Conservation (phyloP, 2,888 invertebrate genomes). For the Diabrotica balteata region DNA sequence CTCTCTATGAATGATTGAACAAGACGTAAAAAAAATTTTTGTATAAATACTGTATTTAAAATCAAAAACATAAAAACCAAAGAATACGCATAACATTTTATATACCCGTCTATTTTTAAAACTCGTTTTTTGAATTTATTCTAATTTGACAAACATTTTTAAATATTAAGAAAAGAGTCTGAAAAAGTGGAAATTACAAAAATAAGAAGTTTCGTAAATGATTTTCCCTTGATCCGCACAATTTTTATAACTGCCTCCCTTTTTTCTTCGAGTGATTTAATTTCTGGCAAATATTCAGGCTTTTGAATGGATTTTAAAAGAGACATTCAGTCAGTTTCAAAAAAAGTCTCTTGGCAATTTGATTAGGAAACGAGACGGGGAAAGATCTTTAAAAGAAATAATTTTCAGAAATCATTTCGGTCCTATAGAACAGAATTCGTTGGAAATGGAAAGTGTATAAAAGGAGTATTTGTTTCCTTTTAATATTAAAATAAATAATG, state of each 20-base stretch:
- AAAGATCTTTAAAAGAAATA: conserved; percentile 14
- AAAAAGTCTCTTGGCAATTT: conserved; percentile 17
- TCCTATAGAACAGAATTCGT: neutral
- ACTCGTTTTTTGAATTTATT: too few species aligned
- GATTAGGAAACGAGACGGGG: conserved; percentile 15
- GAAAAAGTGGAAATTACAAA: too few species aligned
- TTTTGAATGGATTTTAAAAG: conserved; percentile 5
- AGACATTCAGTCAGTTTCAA: conserved; percentile 19
- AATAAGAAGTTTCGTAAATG: neutral
- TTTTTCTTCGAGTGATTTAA: conserved; percentile 18
- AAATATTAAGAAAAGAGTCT: too few species aligned
- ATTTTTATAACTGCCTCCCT: conserved; percentile 11
- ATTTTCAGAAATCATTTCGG: conserved; percentile 17
- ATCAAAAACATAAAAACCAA: too few species aligned
- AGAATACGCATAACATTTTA: too few species aligned
- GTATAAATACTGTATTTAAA: too few species aligned
- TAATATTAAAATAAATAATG: neutral
- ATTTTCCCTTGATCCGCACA: conserved; percentile 3
- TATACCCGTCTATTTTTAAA: too few species aligned
- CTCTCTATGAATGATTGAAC: too few species aligned
- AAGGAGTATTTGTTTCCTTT: conserved; percentile 9
- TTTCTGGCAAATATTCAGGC: conserved; percentile 16
- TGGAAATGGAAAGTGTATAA: conserved; percentile 2
- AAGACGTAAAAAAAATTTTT: too few species aligned
- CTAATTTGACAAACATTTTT: too few species aligned